phyloP scores from a whole-genome alignment of 2,113 vertebrate species.

The Festucalex cinctus region DNA sequence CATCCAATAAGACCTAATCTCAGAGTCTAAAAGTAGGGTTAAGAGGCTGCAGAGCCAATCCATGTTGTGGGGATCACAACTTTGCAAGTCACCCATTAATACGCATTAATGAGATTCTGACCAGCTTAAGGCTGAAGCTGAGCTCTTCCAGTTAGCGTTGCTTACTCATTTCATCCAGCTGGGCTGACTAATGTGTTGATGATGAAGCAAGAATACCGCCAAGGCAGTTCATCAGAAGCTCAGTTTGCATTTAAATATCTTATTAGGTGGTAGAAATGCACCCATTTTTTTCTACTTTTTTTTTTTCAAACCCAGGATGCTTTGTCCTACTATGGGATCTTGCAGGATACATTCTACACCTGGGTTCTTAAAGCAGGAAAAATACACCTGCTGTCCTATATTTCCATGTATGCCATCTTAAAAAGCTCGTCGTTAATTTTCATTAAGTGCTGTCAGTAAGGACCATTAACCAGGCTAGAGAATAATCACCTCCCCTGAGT shows the following conservation, averaged over 20 bases:
- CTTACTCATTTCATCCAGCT: conserved; percentile 33
- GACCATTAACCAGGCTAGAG: conserved; percentile 71
- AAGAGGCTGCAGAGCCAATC: conserved; percentile 42
- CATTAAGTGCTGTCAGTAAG: conserved; percentile 74
- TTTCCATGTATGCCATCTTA: conserved; percentile 35
- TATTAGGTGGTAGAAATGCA: conserved; percentile 41
- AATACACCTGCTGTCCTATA: conserved; percentile 34
- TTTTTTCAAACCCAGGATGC: conserved; percentile 18
- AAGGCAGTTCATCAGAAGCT: conserved; percentile 31
- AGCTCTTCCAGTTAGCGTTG: conserved; percentile 31
- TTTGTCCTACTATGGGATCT: background rate
- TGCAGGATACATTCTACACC: background rate
- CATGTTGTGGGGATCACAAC: conserved; percentile 35
- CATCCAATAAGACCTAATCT: conserved; percentile 40
- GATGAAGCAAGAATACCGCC: conserved; percentile 48
- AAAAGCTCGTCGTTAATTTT: conserved; percentile 71
- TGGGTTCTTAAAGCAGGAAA: conserved; percentile 14
- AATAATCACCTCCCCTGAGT: conserved; percentile 72
- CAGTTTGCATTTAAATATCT: conserved; percentile 36
- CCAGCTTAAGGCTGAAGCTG: conserved; percentile 40
- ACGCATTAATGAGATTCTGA: conserved; percentile 54
- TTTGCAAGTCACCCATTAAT: conserved; percentile 57
- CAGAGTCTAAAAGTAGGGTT: conserved; percentile 31
- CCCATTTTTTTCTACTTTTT: conserved; percentile 41
- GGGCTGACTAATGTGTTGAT: conserved; percentile 37